Base-by-base conservation (phyloP, 2,888 invertebrate genomes). In the Phyto melanocephala region DNA sequence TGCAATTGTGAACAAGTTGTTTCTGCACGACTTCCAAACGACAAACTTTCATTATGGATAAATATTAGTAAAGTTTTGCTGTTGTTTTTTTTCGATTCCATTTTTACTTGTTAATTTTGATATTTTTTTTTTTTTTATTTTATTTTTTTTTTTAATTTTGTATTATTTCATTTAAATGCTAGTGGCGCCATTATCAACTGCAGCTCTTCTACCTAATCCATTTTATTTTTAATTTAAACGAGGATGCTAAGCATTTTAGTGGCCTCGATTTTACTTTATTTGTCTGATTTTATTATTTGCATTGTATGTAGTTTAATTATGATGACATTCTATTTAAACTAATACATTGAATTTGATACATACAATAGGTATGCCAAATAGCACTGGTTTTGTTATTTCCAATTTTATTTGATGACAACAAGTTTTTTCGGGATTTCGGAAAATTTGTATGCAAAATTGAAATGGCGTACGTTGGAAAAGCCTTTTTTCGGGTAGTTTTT, bases 181-280 rank as follows among this genome's bases (percentile, higher is more conserved):
- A 13, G 52, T 75, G 81, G 75, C 82, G 79, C 79, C 79, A 78
- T 42, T 63, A 62, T 63, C 60, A 68, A 70, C 8, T 68, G 56
- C 68, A 58, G 67, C 65, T 58, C 58, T 63, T 50, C 45, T 17
- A 17, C 42, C 33, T 24, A 45, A n/a, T n/a, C n/a, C n/a, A n/a
- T n/a, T n/a, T n/a, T n/a, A n/a, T n/a, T n/a, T n/a, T n/a, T n/a
- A n/a, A n/a, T n/a, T n/a, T n/a, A n/a, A 37, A 68, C 20, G 6
- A 33, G 4, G 17, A 15, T 45, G 37, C 10, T 35, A 20, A 74
- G 20, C 1, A 33, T 42, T 63, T 28, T n/a, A 74, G 52, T 54
- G 52, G 40, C 6, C 13, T 54, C 28, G 33, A 11, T 28, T 47
- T 42, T 68, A 37, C 17, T n/a, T 24, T 37, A 6, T 33, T 60